Evolutionary conservation across 2,888 invertebrate species (phyloP), one percentile per base, ranked within the genome.

Genomic region (Pogonocherus hispidulus): DNA sequence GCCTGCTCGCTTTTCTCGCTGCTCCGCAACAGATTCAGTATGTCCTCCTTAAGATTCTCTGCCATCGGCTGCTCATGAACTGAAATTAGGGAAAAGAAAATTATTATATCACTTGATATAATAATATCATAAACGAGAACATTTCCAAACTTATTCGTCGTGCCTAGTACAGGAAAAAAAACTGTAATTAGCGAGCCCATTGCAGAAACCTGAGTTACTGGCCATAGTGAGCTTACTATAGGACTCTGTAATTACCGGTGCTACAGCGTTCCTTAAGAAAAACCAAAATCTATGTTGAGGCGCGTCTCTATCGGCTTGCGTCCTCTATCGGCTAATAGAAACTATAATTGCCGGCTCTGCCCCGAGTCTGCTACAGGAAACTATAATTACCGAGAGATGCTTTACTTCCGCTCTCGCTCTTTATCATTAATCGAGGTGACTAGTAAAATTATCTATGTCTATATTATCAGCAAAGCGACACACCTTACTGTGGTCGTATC

Each of bases 401-500:
- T 41, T n/a, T 41, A 41, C 41, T 41, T 41, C 4, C 41, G 41
- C 41, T 11, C 11, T 41, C 41, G 3, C 3, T 41, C n/a, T n/a
- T n/a, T n/a, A n/a, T n/a, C n/a, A n/a, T n/a, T n/a, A n/a, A n/a
- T n/a, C n/a, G n/a, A n/a, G n/a, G n/a, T n/a, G n/a, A 41, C 11
- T 41, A 41, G 41, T 41, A 11, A 11, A 41, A 41, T 41, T 41
- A 11, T 41, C 11, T 41, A 41, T 41, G 41, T 41, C 41, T 1
- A 11, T 41, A 41, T 41, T 41, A 41, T 41, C 6, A 11, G 41
- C 14, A 14, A n/a, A 41, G 6, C 41, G 41, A 41, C 41, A 3
- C 41, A 41, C 41, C 41, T 41, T 41, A 14, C 41, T 41, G 41
- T 41, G 41, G 41, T 41, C 41, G 41, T 41, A 41, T 11, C 41